Base-by-base conservation (phyloP, 2,888 invertebrate genomes). In the Hypercompe scribonia region DNA sequence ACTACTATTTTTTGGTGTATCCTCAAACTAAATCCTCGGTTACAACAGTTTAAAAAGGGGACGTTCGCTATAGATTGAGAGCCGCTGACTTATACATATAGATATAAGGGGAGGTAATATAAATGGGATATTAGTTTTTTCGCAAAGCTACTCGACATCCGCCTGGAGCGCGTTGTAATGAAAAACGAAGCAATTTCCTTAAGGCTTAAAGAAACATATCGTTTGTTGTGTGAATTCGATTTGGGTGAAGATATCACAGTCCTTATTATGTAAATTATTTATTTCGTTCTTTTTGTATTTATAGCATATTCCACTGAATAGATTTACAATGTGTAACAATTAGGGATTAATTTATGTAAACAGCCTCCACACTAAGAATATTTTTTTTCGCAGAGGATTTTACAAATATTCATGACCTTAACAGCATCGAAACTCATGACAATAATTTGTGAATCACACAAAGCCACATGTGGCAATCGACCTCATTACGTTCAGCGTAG, bases 121-220 rank as follows among this genome's bases (percentile, higher is more conserved):
- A 91, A 91, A 92, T 93, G 90, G 93, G 91, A 92, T 93, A 94
- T 94, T 94, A 94, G 93, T 94, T 94, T 94, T 92, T 92, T 92
- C 90, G 88, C 89, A 87, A 89, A 89, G 90, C 90, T 89, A 90
- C 90, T 88, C 89, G 81, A 87, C 90, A 86, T 91, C 91, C 92
- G 90, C 82, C 88, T 81, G 83, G 86, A 87, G 89, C 87, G 86
- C 84, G 94, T 94, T 92, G 90, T 92, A 86, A 91, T 90, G 93
- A 91, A 93, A 94, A 94, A 93, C 90, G 91, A 93, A 90, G 86
- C 91, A 90, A 94, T 94, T 92, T 94, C 94, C 93, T 85, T 81
- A 77, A 75, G 65, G 81, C 81, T 83, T 79, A 79, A 84, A 87
- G 83, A 86, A 86, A 84, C 74, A 77, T 82, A 76, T 78, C 83